phyloP scores from a whole-genome alignment of 2,113 vertebrate species.

The Atrichornis clamosus region DNA sequence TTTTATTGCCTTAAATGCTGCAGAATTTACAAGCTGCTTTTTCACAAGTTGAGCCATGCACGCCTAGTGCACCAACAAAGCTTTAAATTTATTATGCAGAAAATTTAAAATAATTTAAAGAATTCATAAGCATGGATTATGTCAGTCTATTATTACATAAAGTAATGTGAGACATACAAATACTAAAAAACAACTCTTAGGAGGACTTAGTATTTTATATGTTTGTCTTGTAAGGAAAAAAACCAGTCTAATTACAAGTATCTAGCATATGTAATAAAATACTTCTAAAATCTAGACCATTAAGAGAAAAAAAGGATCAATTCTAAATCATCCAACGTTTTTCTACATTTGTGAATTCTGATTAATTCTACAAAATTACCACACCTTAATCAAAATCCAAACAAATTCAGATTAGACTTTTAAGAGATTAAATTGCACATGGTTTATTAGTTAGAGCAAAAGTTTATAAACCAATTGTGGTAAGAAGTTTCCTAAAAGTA shows the following conservation, averaged over 20 bases:
- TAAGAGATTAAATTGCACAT: neutral
- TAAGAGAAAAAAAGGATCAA: neutral
- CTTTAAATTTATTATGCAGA: conserved; percentile 6
- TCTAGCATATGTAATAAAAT: neutral
- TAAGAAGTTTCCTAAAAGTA: neutral
- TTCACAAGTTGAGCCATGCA: neutral
- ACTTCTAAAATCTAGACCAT: neutral
- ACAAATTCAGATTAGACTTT: neutral
- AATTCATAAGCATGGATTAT: neutral
- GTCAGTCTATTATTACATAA: neutral
- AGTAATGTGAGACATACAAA: neutral
- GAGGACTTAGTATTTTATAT: neutral
- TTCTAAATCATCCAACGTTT: neutral
- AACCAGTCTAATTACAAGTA: neutral
- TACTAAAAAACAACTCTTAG: neutral
- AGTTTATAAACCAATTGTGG: neutral
- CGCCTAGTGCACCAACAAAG: neutral
- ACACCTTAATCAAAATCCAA: neutral
- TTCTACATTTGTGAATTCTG: neutral
- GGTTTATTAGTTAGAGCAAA: neutral
- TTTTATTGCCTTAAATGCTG: conserved; percentile 44
- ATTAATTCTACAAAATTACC: neutral
- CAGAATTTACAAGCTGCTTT: conserved; percentile 53
- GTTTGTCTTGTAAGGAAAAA: neutral
- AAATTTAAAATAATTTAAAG: neutral